Evolutionary conservation across 1,140 invertebrate genomes (phyloP).

Genomic region (Drosophila punjabiensis): DNA sequence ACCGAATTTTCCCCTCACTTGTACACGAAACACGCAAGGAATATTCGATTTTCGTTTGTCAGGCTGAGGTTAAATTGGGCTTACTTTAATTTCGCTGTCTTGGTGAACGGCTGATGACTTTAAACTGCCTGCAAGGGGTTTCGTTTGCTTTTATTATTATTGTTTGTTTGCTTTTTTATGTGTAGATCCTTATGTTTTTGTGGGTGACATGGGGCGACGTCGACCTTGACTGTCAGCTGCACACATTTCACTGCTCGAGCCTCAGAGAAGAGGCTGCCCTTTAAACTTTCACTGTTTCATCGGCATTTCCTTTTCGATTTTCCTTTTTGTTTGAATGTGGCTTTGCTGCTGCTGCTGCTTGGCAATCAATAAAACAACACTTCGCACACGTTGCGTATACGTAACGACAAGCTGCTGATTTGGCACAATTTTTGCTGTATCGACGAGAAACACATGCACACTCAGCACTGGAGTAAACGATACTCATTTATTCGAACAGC

Average conservation of each 20-base stretch:
- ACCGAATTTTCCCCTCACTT: background rate
- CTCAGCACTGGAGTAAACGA: slow-evolving; percentile 17
- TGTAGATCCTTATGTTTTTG: slow-evolving; percentile 57
- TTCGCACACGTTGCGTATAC: slow-evolving; percentile 66
- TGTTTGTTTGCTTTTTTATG: slow-evolving; percentile 18
- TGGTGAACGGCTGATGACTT: slow-evolving; percentile 25
- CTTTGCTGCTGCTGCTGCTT: slow-evolving; percentile 15
- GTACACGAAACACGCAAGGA: slow-evolving; percentile 24
- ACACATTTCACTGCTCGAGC: slow-evolving; percentile 43
- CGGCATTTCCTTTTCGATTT: slow-evolving; percentile 28
- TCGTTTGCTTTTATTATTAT: slow-evolving; percentile 24
- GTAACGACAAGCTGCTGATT: slow-evolving; percentile 57
- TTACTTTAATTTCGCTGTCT: slow-evolving; percentile 67
- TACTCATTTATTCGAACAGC: slow-evolving; percentile 9
- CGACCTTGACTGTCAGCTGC: slow-evolving; percentile 70
- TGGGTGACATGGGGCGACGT: slow-evolving; percentile 62
- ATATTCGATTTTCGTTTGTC: slow-evolving; percentile 38
- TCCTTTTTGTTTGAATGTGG: slow-evolving; percentile 20
- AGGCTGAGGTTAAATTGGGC: slow-evolving; percentile 35
- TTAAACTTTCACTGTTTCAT: slow-evolving; percentile 31
- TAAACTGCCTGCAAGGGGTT: slow-evolving; percentile 22
- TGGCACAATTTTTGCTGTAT: slow-evolving; percentile 36
- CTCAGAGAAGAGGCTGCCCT: slow-evolving; percentile 29
- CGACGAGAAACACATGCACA: slow-evolving; percentile 22
- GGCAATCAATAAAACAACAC: slow-evolving; percentile 71